These are phyloP conservation scores for Pygoscelis antarcticus DNA, from an alignment of 2,113 vertebrate species.

Conservation along the genomic window DNA sequence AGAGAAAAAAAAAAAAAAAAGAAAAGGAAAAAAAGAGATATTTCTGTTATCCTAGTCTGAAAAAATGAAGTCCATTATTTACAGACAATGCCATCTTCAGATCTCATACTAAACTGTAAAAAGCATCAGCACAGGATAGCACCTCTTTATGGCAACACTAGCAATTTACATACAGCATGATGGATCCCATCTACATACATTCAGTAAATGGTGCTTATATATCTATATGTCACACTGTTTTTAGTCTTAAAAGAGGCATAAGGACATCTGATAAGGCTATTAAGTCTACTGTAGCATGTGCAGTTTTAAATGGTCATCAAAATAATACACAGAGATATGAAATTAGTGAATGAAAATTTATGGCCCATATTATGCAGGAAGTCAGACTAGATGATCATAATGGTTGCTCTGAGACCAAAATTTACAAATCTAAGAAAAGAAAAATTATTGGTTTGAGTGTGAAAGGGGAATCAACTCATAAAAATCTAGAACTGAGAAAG, in stretches of 20 bases:
- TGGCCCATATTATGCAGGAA: neutral
- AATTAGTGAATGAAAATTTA: neutral
- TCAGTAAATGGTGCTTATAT: neutral
- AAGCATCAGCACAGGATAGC: neutral
- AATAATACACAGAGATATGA: neutral
- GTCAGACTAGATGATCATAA: neutral
- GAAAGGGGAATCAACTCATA: neutral
- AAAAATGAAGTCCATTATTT: neutral
- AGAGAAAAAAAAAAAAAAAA: too few relatives aligned
- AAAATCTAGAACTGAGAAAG: neutral
- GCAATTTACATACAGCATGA: neutral
- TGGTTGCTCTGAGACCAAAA: neutral
- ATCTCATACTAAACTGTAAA: neutral
- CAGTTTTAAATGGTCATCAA: neutral
- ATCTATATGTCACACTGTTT: neutral
- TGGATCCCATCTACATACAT: neutral
- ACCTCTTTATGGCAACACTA: neutral
- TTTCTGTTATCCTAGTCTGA: neutral
- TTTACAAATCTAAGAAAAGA: neutral
- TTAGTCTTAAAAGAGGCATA: neutral
- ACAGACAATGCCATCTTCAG: neutral
- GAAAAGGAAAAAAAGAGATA: neutral
- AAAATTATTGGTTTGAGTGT: neutral
- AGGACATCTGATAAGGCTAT: neutral
- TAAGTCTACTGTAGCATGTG: neutral